Conservation (phyloP, 2,113 vertebrate genomes). For the Ellobius talpinus region DNA sequence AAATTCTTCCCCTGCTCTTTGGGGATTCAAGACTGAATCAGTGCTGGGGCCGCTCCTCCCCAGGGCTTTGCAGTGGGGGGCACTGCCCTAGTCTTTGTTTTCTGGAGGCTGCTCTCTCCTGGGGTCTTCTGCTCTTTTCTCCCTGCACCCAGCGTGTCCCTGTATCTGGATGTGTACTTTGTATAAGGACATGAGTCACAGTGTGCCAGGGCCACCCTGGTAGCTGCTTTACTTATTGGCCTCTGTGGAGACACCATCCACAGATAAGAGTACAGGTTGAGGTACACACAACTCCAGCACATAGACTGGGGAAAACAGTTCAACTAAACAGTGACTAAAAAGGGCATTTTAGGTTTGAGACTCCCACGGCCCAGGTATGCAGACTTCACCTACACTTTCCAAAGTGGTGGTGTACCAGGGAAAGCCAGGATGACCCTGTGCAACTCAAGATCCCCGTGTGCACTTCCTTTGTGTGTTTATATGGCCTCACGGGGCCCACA, state of each 20-base stretch:
- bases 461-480: neutral
- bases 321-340: accelerated
- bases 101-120: neutral
- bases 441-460: neutral
- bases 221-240: accelerated
- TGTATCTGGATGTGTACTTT: neutral
- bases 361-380: accelerated
- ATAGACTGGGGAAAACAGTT: too few relatives aligned
- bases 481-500: neutral
- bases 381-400: neutral
- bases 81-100: too few relatives aligned
- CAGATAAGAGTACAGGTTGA: accelerated
- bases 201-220: accelerated
- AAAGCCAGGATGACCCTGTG: too few relatives aligned
- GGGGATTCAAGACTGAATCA: neutral
- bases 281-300: neutral
- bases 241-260: neutral
- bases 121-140: neutral
- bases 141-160: accelerated
- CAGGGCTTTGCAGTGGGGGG: neutral
- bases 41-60: neutral
- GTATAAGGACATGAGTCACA: accelerated
- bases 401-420: neutral
- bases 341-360: neutral
- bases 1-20: neutral